phyloP scores from a whole-genome alignment of 2,888 invertebrate species.

The Caenorhabditis sulstoni region DNA sequence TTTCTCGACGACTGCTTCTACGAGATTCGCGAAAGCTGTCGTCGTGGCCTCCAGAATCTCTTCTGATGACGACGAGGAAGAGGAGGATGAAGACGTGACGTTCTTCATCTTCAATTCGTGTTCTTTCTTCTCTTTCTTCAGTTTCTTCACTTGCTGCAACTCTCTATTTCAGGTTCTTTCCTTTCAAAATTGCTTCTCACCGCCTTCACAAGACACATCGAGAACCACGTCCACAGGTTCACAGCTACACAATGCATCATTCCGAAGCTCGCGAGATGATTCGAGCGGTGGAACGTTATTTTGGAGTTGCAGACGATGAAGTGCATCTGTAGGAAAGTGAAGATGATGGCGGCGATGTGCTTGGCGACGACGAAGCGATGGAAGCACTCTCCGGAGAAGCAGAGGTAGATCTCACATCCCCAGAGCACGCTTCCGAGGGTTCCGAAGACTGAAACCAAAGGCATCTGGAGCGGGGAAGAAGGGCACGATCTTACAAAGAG shows the following conservation, averaged over 20 bases:
- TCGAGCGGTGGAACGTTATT: conserved; percentile 70
- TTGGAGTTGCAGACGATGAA: conserved; percentile 80
- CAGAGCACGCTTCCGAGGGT: conserved; percentile 75
- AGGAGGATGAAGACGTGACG: conserved; percentile 12
- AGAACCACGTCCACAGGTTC: conserved; percentile 79
- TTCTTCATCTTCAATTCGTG: conserved; percentile 27
- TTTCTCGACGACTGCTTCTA: conserved; percentile 14
- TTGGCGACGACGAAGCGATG: conserved; percentile 63
- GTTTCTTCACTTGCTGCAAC: conserved; percentile 44
- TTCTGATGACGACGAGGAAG: conserved; percentile 38
- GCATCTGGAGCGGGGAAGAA: not conserved
- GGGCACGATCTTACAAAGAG: conserved; percentile 66
- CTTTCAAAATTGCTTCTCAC: no score
- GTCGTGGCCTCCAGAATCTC: conserved; percentile 20
- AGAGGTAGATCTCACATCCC: conserved; percentile 76
- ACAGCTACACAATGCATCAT: conserved; percentile 78
- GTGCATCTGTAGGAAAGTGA: conserved; percentile 80
- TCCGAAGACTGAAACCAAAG: conserved; percentile 72
- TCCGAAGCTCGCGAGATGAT: conserved; percentile 73
- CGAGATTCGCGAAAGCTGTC: conserved; percentile 10
- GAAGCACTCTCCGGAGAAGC: conserved; percentile 30
- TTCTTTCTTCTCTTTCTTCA: conserved; percentile 45
- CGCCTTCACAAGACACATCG: conserved; percentile 78
- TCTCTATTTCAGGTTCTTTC: not conserved
- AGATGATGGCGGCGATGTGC: conserved; percentile 75